phyloP scores from a whole-genome alignment of 2,113 vertebrate genomes.

The Odocoileus virginianus region DNA sequence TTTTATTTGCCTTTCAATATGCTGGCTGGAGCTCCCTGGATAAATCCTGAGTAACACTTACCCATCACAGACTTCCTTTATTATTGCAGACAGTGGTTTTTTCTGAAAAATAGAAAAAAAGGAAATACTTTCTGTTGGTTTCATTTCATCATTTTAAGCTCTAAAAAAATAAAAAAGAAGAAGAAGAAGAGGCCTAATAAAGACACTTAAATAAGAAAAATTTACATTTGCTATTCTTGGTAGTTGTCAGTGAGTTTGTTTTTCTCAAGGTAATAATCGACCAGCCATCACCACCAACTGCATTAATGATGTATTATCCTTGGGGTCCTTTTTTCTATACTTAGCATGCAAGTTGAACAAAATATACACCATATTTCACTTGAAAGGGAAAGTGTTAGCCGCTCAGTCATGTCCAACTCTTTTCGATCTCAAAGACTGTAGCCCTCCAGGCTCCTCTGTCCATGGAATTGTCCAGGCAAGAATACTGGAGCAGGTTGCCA shows the following conservation, averaged over 20 bases:
- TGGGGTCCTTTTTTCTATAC: not conserved
- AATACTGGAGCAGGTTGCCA: not conserved
- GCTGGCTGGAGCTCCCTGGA: not conserved
- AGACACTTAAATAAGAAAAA: not conserved
- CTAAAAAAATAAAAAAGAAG: not conserved
- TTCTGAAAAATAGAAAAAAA: constrained; percentile 84
- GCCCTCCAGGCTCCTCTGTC: not conserved
- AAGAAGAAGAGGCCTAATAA: constrained; percentile 15
- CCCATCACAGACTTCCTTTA: constrained; percentile 99
- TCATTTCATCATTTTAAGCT: constrained; percentile 51
- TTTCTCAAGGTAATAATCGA: not conserved
- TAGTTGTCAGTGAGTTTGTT: not conserved
- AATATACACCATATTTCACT: not conserved
- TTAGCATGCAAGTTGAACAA: not conserved
- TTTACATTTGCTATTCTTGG: constrained; percentile 30
- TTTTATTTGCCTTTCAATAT: not conserved
- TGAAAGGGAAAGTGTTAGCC: not conserved
- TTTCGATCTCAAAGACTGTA: not conserved
- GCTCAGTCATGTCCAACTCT: not conserved
- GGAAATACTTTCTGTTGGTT: constrained; percentile 53
- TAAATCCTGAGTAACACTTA: constrained; percentile 80
- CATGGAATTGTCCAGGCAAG: not conserved
- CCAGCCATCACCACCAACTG: not conserved
- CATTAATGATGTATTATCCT: not conserved
- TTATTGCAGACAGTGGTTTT: constrained; percentile 96